Conservation (phyloP, 2,888 invertebrate genomes). For the Asteroscopus sphinx region DNA sequence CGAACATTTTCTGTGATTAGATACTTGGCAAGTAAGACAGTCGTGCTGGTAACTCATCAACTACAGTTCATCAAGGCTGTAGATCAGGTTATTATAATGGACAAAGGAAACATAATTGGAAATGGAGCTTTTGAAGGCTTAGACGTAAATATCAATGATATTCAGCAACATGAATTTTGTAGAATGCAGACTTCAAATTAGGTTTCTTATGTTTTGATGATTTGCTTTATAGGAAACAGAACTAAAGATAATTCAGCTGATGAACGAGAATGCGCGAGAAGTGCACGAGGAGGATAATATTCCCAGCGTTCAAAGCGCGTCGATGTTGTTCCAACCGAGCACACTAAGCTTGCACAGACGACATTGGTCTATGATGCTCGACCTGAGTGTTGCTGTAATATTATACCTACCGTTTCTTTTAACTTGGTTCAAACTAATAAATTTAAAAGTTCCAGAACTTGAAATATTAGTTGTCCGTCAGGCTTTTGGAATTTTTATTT, state of each 20-base stretch:
- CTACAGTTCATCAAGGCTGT: conserved; percentile 93
- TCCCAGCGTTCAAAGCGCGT: conserved; percentile 57
- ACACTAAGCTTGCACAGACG: conserved; percentile 73
- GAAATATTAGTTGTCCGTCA: no score
- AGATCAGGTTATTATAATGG: conserved; percentile 88
- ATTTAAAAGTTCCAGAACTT: no score
- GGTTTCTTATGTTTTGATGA: neutral
- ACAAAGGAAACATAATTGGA: conserved; percentile 78
- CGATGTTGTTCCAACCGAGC: conserved; percentile 66
- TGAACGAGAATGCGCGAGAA: conserved; percentile 78
- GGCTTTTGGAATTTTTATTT: no score
- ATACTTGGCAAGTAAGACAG: conserved; percentile 91
- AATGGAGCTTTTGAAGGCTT: conserved; percentile 78
- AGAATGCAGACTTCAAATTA: no score
- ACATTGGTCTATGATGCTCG: conserved; percentile 72
- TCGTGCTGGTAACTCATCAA: conserved; percentile 95
- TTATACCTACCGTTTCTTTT: neutral
- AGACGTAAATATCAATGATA: conserved; percentile 66
- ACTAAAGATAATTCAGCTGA: conserved; percentile 77
- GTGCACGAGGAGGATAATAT: conserved; percentile 72
- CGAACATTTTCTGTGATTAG: conserved; percentile 61
- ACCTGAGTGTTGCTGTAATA: conserved; percentile 72
- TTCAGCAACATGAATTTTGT: no score
- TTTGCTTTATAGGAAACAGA: conserved; percentile 69
- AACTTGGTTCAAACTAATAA: neutral